Base-by-base conservation (phyloP, 2,797 vertebrate genomes). In the Scyliorhinus canicula region DNA sequence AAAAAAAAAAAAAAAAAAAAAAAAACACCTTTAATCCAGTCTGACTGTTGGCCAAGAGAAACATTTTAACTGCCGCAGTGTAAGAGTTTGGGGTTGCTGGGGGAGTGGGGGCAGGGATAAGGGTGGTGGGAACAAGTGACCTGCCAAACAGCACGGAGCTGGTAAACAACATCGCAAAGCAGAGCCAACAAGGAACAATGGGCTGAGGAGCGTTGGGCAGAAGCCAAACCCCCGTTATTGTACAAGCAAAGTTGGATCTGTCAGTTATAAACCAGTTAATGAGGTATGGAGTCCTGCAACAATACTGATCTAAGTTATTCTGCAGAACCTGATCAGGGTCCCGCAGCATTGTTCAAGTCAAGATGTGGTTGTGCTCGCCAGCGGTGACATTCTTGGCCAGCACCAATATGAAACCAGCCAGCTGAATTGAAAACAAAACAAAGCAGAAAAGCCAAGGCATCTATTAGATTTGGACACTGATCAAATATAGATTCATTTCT, bases 371-470 rank as follows among this genome's bases (percentile, higher is more conserved):
- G 7, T 6, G 35, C 19, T 21, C 3, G 5, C 35, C 88, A 91
- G n/a, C 88, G 60, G 88, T 63, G 88, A 91, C 35, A 24, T 26
- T 91, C 35, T 91, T 91, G 88, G 88, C 88, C 26, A 63, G 63
- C 35, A 40, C 44, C 35, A 40, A 24, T 24, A 8, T 88, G 14
- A 57, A 52, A 52, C 4, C 52, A 57, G 85, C 88, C 88, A 91
- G n/a, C 57, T 65, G n/a, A n/a, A 91, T 63, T n/a, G 28, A 40
- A 63, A 91, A 57, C 57, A 7, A 28, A 63, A 91, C 57, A 63
- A 40, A 40, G 60, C 24, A 44, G 57, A 57, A 26, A 91, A 91
- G 63, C 8, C 0, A 16, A 3, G 55, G 88, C 40, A 0, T 5
- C 19, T 7, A 21, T 91, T 63, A n/a, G 21, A 9, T 40, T 91